Base-by-base conservation (phyloP, 2,888 invertebrate genomes). In the Xestia xanthographa region DNA sequence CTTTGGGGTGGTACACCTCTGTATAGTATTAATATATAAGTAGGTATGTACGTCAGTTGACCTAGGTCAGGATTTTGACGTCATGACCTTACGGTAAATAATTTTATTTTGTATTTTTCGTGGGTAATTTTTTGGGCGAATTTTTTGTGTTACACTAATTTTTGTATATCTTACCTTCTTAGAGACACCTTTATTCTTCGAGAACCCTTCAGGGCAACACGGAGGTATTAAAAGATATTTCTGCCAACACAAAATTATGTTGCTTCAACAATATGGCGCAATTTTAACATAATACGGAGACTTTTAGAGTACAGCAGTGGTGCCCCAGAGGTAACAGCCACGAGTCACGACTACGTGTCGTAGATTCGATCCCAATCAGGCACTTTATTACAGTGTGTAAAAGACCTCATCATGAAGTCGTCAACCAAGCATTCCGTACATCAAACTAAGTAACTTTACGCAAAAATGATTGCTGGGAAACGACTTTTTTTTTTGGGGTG, bases 21-120 rank as follows among this genome's bases (percentile, higher is more conserved):
- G 82, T 85, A 89, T 86, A 86, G 63, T 62, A 86, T 86, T 74
- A 82, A 86, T 86, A 85, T 66, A 82, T 80, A 77, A 87, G 86
- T 86, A 88, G 87, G 84, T 89, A 89, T 74, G 80, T 75, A 80
- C 78, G 80, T 76, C 85, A 76, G 78, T 86, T 86, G 84, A 87
- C 86, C 80, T 83, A 85, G 88, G 88, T 87, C 82, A 86, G 76
- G 84, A 77, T 67, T 76, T 69, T 70, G 66, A 80, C 85, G 82
- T 83, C 78, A 83, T 58, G 26, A 50, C 50, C 66, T 63, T 26
- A 69, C 53, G 38, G 69, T 76, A 79, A 70, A 75, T 58, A 63
- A 38, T 70, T 41, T 22, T 48, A 63, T 56, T 43, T 70, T n/a
- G 48, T 26, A 29, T 48, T 50, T 67, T 72, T 69, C 2, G 22